Base-by-base conservation (phyloP, 2,888 invertebrate species). In the Spodoptera littoralis region DNA sequence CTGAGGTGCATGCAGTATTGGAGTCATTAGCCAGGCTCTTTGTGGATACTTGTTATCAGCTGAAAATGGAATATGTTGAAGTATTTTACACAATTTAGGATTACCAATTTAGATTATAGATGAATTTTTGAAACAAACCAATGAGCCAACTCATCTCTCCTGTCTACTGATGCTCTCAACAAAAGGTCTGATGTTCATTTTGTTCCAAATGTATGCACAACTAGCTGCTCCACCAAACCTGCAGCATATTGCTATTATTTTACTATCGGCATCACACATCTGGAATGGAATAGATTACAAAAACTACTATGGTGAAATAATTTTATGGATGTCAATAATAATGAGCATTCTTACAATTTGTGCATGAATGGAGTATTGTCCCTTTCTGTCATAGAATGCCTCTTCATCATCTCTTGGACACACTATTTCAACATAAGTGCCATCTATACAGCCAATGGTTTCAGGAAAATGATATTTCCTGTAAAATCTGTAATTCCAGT, bases 391-490 rank as follows among this genome's bases (percentile, higher is more conserved):
- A 84, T 88, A 89, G 58, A 90, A 90, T 43, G 90, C 90, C 54
- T 90, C 90, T 62, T 89, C 88, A 73, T 90, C 90, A 82, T 90
- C 88, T 70, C 88, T 83, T 53, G 90, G 90, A 55, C 88, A 89
- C 30, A 89, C 86, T 73, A 90, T 88, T 64, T 89, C 89, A 24
- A 90, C 80, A 76, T 82, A 86, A 44, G 87, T 89, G 1, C 89
- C 88, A 81, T 88, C 85, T 50, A 90, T 63, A 53, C 89, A 88
- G 24, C 90, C 90, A 69, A 89, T 88, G 6, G 88, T 88, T 77
- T 89, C 89, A 60, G 90, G 89, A 58, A 90, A 90, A 73, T 89
- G 84, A 67, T 88, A 90, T 67, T 89, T 90, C 69, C 87, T 87
- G 47, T 88, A 88, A 74, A 90, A 90, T 41, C 90, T 90, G 73